Evolutionary conservation across 1,140 invertebrate genomes (phyloP).

Genomic region (Trachymyrmex septentrionalis): DNA sequence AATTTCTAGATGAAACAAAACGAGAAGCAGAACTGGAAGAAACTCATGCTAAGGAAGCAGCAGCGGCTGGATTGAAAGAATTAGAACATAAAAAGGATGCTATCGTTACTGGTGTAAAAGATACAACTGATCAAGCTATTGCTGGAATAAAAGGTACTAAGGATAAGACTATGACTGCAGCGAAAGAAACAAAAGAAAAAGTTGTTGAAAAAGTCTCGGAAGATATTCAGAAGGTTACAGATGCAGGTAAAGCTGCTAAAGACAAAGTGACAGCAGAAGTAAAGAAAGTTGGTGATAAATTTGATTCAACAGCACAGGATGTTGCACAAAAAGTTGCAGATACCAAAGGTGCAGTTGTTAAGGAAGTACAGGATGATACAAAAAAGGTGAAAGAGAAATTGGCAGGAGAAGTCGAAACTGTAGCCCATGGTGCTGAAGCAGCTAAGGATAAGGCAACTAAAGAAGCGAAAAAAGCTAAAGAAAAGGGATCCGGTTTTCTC

Average conservation of each 20-base stretch:
- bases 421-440: not conserved
- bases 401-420: not conserved
- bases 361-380: conserved; percentile 61
- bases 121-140: conserved; percentile 43
- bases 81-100: conserved; percentile 62
- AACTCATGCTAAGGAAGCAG: conserved; percentile 60
- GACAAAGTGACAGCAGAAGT: conserved; percentile 7
- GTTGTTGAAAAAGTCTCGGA: conserved; percentile 49
- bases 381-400: conserved; percentile 57
- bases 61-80: not conserved
- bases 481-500: conserved; percentile 69
- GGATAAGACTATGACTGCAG: conserved; percentile 49
- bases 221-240: conserved; percentile 17
- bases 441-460: conserved; percentile 61
- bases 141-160: conserved; percentile 54
- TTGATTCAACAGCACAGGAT: conserved; percentile 46
- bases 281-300: conserved; percentile 36
- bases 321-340: conserved; percentile 39
- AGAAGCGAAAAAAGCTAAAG: conserved; percentile 71
- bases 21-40: conserved; percentile 20
- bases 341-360: conserved; percentile 32
- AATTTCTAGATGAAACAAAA: conserved; percentile 34
- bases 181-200: conserved; percentile 43
- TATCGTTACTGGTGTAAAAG: conserved; percentile 11
- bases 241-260: conserved; percentile 19